phyloP scores from a whole-genome alignment of 2,797 vertebrate species.

The Sebastes trivittatus region DNA sequence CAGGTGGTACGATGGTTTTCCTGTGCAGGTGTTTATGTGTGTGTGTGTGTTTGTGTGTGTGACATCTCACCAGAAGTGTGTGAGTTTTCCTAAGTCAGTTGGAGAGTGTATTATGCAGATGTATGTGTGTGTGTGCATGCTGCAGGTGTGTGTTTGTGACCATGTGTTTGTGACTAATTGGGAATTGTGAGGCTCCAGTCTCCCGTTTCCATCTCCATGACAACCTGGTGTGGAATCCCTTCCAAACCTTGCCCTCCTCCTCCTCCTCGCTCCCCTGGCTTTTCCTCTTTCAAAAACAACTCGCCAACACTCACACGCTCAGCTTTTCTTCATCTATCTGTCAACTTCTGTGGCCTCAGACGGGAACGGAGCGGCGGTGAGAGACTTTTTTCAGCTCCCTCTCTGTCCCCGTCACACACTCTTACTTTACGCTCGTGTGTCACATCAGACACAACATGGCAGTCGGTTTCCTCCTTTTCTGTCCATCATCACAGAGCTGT shows the following conservation, averaged over 20 bases:
- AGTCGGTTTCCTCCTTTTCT: neutral
- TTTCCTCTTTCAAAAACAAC: conserved; percentile 64
- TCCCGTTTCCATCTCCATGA: conserved; percentile 77
- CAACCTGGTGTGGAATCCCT: conserved; percentile 74
- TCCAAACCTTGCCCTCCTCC: conserved; percentile 55
- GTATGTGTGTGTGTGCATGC: conserved; percentile 6
- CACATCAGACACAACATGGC: conserved; percentile 4
- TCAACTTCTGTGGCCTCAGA: neutral
- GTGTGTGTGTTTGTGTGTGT: neutral
- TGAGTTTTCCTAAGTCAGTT: neutral
- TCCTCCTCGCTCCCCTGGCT: conserved; percentile 29
- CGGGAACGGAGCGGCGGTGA: neutral
- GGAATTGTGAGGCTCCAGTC: conserved; percentile 77
- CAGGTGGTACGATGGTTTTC: neutral
- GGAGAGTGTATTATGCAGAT: conserved; percentile 5
- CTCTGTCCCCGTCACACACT: neutral
- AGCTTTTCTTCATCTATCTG: conserved; percentile 33
- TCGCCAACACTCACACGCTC: conserved; percentile 52
- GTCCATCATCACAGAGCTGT: neutral
- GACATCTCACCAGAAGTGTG: neutral
- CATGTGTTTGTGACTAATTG: conserved; percentile 68
- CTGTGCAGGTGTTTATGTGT: neutral
- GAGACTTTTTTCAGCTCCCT: neutral
- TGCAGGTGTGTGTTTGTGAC: conserved; percentile 47
- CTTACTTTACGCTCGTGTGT: neutral